Base-by-base conservation (phyloP, 2,888 invertebrate genomes). In the Crioceris asparagi region DNA sequence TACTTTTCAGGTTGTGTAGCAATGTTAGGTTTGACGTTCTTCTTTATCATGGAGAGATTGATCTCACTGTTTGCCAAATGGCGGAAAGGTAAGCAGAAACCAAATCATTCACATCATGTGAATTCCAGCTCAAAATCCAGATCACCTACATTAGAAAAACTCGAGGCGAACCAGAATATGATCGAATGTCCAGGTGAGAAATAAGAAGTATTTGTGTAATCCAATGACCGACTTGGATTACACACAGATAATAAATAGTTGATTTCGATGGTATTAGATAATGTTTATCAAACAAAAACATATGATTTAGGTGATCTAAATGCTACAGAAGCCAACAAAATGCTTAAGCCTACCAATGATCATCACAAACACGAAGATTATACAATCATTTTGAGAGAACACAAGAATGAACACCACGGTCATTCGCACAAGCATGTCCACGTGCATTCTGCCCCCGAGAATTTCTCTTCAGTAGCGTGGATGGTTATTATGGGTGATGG, bases 401-500 rank as follows among this genome's bases (percentile, higher is more conserved):
- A 83, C 50, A 79, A 79, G 15, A 74, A 73, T 21, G 73, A 74
- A 1, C 87, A 87, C 65, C 87, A 88, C 59, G 87, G 87, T 0
- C 90, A 90, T 54, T 83, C 85, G 1, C 88, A 88, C 61, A 75
- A 84, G 1, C 88, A 90, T 60, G 85, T 84, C 0, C 88, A 88
- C 54, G 85, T 86, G 5, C 87, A 87, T 65, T 82, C 84, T 19
- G 83, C 87, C 0, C 87, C 88, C 0, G 77, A 81, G 19, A 79
- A 83, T 44, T 73, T 90, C 58, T 83, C 85, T 5, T 84, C 87
- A 4, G 88, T 93, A 1, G 92, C 88, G 1, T 91, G 90, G 88
- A 92, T 93, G 90, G 91, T 94, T 40, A 82, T 94, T 49, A 84
- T 92, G 79, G 93, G 93, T 0, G 93, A 94, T 59, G 93, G 93